A percentile compares a stretch with the other conserved stretches of the same genome.
Evolutionary conservation across 2,797 vertebrate genomes (phyloP).

Genomic region (Enteromius trimaculatus): DNA sequence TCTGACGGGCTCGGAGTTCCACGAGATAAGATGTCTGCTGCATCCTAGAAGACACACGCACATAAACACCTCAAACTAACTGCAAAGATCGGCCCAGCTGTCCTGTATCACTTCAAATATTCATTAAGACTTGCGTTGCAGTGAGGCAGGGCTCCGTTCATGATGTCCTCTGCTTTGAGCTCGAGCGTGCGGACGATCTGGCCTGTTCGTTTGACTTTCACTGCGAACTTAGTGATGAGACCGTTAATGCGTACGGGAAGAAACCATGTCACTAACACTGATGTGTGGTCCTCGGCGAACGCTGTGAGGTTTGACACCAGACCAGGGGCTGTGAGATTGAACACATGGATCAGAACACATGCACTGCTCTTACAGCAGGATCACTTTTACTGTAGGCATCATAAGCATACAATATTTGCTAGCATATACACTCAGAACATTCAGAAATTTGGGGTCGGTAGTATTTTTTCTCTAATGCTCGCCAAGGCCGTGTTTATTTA

Average conservation of each 20-base stretch:
- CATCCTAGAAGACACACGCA: slow-evolving; percentile 78
- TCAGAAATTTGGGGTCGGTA: not conserved
- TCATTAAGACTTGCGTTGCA: slow-evolving; percentile 79
- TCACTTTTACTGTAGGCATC: no score
- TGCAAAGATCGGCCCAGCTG: not conserved
- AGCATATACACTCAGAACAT: not conserved
- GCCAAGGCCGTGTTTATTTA: not conserved
- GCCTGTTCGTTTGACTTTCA: slow-evolving; percentile 90
- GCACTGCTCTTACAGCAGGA: not conserved
- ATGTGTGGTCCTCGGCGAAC: slow-evolving; percentile 86
- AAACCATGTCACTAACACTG: slow-evolving; percentile 92
- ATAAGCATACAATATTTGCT: not conserved
- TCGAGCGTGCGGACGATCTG: slow-evolving; percentile 84
- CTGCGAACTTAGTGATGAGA: slow-evolving; percentile 94
- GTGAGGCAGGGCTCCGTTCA: slow-evolving; percentile 88
- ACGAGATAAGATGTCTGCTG: slow-evolving; percentile 90
- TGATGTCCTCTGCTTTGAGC: slow-evolving; percentile 90
- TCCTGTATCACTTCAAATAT: not conserved
- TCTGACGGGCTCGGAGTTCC: slow-evolving; percentile 88
- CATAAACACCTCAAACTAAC: not conserved
- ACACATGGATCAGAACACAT: not conserved
- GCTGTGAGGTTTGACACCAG: slow-evolving; percentile 95
- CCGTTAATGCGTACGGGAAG: slow-evolving; percentile 93
- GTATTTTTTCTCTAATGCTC: not conserved
- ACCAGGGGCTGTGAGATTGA: slow-evolving; percentile 85